Conservation (phyloP, 2,113 vertebrate genomes). For the Pelmatolapia mariae region DNA sequence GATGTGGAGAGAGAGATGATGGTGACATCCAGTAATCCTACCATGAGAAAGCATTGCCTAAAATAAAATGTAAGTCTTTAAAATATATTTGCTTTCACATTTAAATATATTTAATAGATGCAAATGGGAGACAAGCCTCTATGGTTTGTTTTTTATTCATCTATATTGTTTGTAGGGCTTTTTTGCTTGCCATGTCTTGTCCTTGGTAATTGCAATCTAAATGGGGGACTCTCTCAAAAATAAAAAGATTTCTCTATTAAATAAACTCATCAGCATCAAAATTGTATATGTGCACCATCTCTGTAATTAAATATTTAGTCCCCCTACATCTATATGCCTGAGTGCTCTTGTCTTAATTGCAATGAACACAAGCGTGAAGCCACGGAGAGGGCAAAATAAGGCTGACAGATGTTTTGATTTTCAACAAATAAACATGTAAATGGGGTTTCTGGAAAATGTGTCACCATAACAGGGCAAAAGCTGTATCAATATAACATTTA, state of each 20-base stretch:
- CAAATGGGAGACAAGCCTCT: not conserved
- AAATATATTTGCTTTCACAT: not conserved
- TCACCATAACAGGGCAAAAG: not conserved
- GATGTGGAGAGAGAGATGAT: not conserved
- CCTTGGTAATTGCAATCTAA: not conserved
- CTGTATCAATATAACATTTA: not conserved
- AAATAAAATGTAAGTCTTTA: not conserved
- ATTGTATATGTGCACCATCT: conserved; percentile 51
- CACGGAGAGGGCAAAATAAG: conserved; percentile 53
- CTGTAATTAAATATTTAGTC: conserved; percentile 79
- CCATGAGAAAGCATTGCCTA: not conserved
- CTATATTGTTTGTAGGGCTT: not conserved
- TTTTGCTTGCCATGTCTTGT: not conserved
- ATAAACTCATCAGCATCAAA: conserved; percentile 59
- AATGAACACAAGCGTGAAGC: conserved; percentile 74
- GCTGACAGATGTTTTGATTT: conserved; percentile 66
- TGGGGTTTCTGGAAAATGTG: not conserved
- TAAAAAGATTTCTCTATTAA: conserved; percentile 13
- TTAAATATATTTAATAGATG: not conserved
- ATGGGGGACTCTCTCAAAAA: not conserved
- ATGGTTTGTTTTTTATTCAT: not conserved
- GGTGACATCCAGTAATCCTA: not conserved
- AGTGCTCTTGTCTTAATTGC: conserved; percentile 75
- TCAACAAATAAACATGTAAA: not conserved
- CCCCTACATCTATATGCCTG: conserved; percentile 56